These are phyloP conservation scores for Caenorhabditis drosophilae DNA, from an alignment of 2,888 invertebrate species.

Conservation along the genomic window DNA sequence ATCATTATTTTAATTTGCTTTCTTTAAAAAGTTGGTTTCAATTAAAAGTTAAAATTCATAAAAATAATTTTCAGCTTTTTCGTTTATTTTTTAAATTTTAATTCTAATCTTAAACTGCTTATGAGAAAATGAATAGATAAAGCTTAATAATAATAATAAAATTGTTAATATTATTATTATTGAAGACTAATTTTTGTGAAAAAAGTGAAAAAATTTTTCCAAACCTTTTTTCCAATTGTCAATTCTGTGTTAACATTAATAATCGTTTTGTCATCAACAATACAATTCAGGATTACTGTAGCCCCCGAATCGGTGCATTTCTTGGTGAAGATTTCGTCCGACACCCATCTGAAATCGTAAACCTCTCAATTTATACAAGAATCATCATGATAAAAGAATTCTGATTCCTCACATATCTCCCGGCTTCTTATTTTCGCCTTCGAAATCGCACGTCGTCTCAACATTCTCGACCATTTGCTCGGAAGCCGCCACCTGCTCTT, in stretches of 20 bases:
- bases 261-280: slow-evolving; percentile 52
- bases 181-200: background rate
- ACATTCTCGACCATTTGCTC: slow-evolving; percentile 29
- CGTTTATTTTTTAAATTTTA: no score
- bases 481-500: slow-evolving; percentile 24
- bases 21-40: no score
- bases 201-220: background rate
- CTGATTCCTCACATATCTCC: slow-evolving; percentile 34
- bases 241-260: slow-evolving; percentile 49
- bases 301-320: slow-evolving; percentile 55
- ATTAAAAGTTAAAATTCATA: no score
- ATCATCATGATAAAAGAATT: background rate
- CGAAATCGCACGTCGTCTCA: slow-evolving; percentile 31
- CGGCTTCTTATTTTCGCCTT: slow-evolving; percentile 22
- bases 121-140: no score
- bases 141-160: no score
- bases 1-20: no score
- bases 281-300: slow-evolving; percentile 51
- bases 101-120: no score
- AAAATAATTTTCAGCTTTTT: no score
- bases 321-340: slow-evolving; percentile 56
- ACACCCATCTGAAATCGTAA: slow-evolving; percentile 56
- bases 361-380: background rate
- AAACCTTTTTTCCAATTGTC: slow-evolving; percentile 51
- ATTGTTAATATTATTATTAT: no score